Evolutionary conservation across 37 sponge, comb jelly and placozoan genomes (phyloP), one percentile per base, ranked within the genome.

Genomic region (Oopsacas minuta): DNA sequence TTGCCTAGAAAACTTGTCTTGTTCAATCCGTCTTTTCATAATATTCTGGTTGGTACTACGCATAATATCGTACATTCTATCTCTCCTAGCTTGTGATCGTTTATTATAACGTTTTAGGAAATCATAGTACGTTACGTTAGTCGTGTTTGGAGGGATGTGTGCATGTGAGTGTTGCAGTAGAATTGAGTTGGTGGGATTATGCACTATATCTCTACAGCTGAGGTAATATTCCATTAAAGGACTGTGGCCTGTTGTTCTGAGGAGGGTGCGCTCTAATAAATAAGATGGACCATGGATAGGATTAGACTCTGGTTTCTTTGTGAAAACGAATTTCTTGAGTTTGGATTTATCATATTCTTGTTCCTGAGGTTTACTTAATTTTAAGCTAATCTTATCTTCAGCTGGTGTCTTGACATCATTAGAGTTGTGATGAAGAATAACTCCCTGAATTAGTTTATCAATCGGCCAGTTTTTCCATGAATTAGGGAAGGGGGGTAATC

Each of bases 401-500:
- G 7, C 28, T 25, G 75, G 28, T 7, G 30, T 61, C 32, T 61
- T 61, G 1, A 61, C 28, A 61, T 61, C 75, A 34, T 3, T 61
- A 32, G 75, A 61, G 28, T 20, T 61, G 7, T 12, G 75, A 25
- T 61, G 75, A 5, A 61, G 75, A n/a, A 61, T 61, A n/a, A 3
- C 7, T 3, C 28, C 75, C 7, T 10, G 75, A 3, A 61, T 34
- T 34, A 61, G 75, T 61, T 61, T 61, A 34, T n/a, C 30, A 3
- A 61, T 10, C 20, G 75, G 75, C 75, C 75, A 61, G 7, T 61
- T 61, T 34, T 61, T 61, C 75, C 75, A 61, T 32, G 75, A 61
- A 12, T 61, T 61, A 7, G 75, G 75, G 30, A 61, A 61, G 22
- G 75, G 75, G 28, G 75, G 75, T n/a, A 61, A 61, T 20, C 75